Evolutionary conservation across 2,797 vertebrate genomes (phyloP).

Genomic region (Periparus ater): DNA sequence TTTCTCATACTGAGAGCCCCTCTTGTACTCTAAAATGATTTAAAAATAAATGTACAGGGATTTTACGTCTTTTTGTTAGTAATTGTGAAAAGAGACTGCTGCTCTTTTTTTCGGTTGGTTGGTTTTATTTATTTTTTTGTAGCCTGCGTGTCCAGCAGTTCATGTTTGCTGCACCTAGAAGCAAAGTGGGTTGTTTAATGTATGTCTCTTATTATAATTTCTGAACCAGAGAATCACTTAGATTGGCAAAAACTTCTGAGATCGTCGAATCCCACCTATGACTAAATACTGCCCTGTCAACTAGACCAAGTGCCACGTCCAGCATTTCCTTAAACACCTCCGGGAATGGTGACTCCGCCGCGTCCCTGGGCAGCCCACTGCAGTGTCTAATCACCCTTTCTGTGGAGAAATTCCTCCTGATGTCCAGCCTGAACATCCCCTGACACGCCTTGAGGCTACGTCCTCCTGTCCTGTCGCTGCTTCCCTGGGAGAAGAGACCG

Average conservation of each 20-base stretch:
- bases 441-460: neutral
- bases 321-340: neutral
- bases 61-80: neutral
- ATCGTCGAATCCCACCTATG: neutral
- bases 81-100: neutral
- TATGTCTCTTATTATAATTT: neutral
- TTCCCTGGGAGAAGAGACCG: neutral
- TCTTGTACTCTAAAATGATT: neutral
- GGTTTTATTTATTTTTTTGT: neutral
- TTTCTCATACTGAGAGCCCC: neutral
- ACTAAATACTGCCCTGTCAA: neutral
- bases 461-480: neutral
- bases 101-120: too few species aligned
- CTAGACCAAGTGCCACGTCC: accelerated
- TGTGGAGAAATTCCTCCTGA: neutral
- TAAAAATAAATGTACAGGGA: neutral
- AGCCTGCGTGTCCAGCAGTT: accelerated
- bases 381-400: neutral
- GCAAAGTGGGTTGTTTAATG: neutral
- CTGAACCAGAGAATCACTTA: neutral
- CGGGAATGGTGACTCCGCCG: neutral
- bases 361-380: neutral
- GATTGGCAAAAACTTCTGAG: neutral
- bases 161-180: accelerated
- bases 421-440: neutral